Percentiles rank a stretch among this genome's conserved stretches.
Conservation (phyloP, 1,140 invertebrate genomes). For the Atopsyche davidsoni region DNA sequence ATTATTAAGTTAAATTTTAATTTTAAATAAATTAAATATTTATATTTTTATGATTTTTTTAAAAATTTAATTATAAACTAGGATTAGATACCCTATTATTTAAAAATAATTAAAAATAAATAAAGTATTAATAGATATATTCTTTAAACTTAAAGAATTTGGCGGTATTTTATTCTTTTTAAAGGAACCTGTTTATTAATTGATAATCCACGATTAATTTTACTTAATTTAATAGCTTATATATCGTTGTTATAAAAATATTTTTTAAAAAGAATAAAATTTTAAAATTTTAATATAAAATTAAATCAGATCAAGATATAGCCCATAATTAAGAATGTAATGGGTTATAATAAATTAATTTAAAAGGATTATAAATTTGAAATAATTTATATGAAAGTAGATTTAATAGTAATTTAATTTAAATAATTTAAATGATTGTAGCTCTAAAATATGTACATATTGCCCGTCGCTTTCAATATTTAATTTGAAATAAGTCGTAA, state of each 20-base stretch:
- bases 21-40: conserved; percentile 8
- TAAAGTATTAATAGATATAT: conserved; percentile 46
- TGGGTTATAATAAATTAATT: conserved; percentile 37
- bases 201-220: conserved; percentile 51
- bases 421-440: conserved; percentile 34
- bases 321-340: conserved; percentile 45
- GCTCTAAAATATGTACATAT: conserved; percentile 57
- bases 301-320: conserved; percentile 55
- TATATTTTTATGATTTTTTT: conserved; percentile 33
- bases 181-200: conserved; percentile 55
- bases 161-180: conserved; percentile 52
- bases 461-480: conserved; percentile 59
- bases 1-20: conserved; percentile 12
- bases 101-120: conserved; percentile 35
- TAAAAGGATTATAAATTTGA: conserved; percentile 33
- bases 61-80: conserved; percentile 43
- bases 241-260: conserved; percentile 51
- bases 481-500: too few relatives aligned
- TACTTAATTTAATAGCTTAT: conserved; percentile 51
- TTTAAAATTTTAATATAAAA: conserved; percentile 42
- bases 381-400: conserved; percentile 33
- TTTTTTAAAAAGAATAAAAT: conserved; percentile 47
- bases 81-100: conserved; percentile 64
- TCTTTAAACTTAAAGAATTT: conserved; percentile 52
- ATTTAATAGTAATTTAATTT: conserved; percentile 38